Conservation (phyloP, 2,888 invertebrate species). For the Syritta pipiens region DNA sequence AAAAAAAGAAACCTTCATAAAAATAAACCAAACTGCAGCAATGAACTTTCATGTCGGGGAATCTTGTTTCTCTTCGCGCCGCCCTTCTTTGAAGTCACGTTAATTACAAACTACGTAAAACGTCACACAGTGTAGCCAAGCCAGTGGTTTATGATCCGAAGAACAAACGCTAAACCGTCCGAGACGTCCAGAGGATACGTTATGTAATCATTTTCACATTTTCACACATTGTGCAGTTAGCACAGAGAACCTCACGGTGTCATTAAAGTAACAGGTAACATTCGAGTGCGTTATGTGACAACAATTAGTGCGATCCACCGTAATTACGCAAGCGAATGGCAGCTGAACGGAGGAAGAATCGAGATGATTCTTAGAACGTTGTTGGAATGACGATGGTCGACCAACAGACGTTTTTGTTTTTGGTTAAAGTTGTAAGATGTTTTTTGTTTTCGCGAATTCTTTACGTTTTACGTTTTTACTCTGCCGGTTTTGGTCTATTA, state of each 20-base stretch:
- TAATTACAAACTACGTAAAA: conserved; percentile 41
- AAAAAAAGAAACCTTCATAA: not conserved
- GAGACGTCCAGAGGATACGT: conserved; percentile 14
- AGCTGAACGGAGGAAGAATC: conserved; percentile 29
- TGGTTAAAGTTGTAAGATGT: no score
- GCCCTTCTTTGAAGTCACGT: not conserved
- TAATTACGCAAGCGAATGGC: conserved; percentile 51
- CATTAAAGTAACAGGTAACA: conserved; percentile 55
- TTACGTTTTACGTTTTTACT: no score
- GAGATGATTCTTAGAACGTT: conserved; percentile 30
- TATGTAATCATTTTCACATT: conserved; percentile 53
- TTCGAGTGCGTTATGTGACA: conserved; percentile 61
- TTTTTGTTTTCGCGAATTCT: conserved; percentile 1
- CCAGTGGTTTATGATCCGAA: conserved; percentile 47
- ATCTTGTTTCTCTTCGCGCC: not conserved
- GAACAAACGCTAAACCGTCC: conserved; percentile 13
- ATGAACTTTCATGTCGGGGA: conserved; percentile 26
- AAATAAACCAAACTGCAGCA: conserved; percentile 8
- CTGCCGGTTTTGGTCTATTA: not conserved
- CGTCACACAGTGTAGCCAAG: conserved; percentile 17
- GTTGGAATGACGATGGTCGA: conserved; percentile 18
- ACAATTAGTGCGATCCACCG: conserved; percentile 31
- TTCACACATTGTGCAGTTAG: conserved; percentile 67
- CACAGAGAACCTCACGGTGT: conserved; percentile 19
- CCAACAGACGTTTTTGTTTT: no score